Evolutionary conservation across 2,888 invertebrate genomes (phyloP), one percentile per base, ranked within the genome.

Genomic region (Steinernema carpocapsae): DNA sequence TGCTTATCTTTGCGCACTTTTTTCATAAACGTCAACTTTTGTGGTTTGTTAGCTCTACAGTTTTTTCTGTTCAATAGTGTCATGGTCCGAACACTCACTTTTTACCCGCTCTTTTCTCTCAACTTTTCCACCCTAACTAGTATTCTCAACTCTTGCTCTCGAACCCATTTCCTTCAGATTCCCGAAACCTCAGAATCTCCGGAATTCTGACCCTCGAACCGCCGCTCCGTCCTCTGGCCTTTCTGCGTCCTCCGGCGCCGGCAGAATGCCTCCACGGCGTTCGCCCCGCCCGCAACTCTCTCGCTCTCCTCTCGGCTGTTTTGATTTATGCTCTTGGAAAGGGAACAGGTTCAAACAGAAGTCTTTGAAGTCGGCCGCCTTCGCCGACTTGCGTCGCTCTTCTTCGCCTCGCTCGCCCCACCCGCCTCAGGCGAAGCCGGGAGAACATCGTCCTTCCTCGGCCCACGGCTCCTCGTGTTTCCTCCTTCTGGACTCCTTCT

Each of bases 311-410:
- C 64, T 64, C 64, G 64, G 64, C 64, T 64, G 64, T 64, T 64
- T 64, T 64, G 64, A 64, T 64, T 64, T 64, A 64, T 64, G 64
- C 64, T 64, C 64, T 64, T 64, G 64, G 64, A 64, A 64, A 64
- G 64, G 64, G 64, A 64, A 64, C 64, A 64, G 64, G 64, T 64
- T 64, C 64, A 64, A 64, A 64, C 64, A 64, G 64, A 64, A 37
- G 64, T 64, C 64, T 64, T 64, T 64, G 64, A 64, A 64, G 64
- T 64, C 64, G 64, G 32, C 64, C 64, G 64, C 64, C 48, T 48
- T 48, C 64, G 64, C 56, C 56, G 48, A 56, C 56, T 56, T 22
- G 56, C 32, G 32, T 10, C 64, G 64, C 37, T 29, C 37, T 37
- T 26, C 37, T 37, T 64, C 64, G 32, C 37, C 64, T 64, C 14